Base-by-base conservation (phyloP, 2,113 vertebrate genomes). In the Ochotona curzoniae region DNA sequence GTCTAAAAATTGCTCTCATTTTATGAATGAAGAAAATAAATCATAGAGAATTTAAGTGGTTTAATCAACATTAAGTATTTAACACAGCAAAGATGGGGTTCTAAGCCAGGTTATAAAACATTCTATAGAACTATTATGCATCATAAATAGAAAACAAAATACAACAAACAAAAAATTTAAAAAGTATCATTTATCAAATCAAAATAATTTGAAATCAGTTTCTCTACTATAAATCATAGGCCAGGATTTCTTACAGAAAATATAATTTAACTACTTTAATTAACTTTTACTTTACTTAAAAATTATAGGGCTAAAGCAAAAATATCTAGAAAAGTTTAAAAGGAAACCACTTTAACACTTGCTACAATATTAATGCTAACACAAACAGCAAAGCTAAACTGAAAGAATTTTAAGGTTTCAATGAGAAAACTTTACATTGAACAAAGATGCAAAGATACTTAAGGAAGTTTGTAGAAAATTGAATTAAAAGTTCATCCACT, bases 21-120 rank as follows among this genome's bases (percentile, higher is more conserved):
- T 82, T 92, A 30, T 47, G 93, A 12, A 25, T 75, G 81, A 88
- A 84, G 30, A 93, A 94, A 81, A 21, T 0, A 38, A 94, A 7
- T 25, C 23, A 70, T 8, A 71, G 44, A 64, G 51, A 80, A n/a
- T 63, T 86, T 92, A 78, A 74, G 26, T 26, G 85, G 67, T 10
- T 87, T 67, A 30, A 20, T 0, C 63, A 51, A 70, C 17, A 23
- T 49, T 23, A 35, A 44, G n/a, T 1, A 67, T 54, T 3, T 38
- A 25, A 14, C 35, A 44, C 60, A 44, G 35, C 15, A 32, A 18
- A 89, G 7, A 2, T 17, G 6, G 18, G 35, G 4, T 44, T 82
- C 44, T 18, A 61, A 63, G 2, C 17, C 61, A 57, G 28, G 21
- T 32, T 26, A 21, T 17, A 8, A 6, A 61, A 60, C 6, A 32